Percentiles rank a stretch among this genome's conserved stretches.
Evolutionary conservation across 2,888 invertebrate genomes (phyloP).

Genomic region (Drosophila testacea): DNA sequence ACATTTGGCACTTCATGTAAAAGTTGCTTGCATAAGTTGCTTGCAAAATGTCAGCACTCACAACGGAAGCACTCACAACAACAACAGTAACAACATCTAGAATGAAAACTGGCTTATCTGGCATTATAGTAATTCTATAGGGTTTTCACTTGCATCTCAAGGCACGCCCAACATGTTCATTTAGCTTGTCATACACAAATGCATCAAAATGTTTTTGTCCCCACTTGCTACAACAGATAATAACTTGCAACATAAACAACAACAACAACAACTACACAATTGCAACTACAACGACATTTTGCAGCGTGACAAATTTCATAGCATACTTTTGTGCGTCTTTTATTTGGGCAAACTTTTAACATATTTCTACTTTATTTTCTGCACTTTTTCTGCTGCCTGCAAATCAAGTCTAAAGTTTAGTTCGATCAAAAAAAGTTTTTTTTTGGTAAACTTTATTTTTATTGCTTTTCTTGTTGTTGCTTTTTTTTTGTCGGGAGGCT

Average conservation of each 20-base stretch:
- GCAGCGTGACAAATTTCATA: conserved; percentile 57
- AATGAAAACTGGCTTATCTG: conserved; percentile 43
- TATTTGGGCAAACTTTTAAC: conserved; percentile 7
- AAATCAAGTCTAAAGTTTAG: conserved; percentile 52
- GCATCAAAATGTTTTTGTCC: conserved; percentile 53
- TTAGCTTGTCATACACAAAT: conserved; percentile 67
- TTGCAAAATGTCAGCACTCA: conserved; percentile 41
- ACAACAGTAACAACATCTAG: conserved; percentile 12
- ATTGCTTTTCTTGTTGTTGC: conserved; percentile 35
- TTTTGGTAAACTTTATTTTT: conserved; percentile 45
- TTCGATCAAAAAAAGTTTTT: conserved; percentile 30
- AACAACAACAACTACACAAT: background rate
- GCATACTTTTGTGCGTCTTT: conserved; percentile 53
- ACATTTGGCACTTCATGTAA: conserved; percentile 70
- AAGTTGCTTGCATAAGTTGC: conserved; percentile 57
- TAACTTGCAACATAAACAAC: conserved; percentile 30
- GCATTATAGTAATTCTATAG: conserved; percentile 30
- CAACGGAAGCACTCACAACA: conserved; percentile 30
- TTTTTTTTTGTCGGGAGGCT: conserved; percentile 18
- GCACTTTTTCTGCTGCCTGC: conserved; percentile 1
- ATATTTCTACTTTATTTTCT: conserved; percentile 22
- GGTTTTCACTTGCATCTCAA: conserved; percentile 16
- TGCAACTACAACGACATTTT: conserved; percentile 9
- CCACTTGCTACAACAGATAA: conserved; percentile 19
- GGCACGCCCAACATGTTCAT: conserved; percentile 70